phyloP scores from a whole-genome alignment of 2,888 invertebrate genomes.

The Calameuta idolon region DNA sequence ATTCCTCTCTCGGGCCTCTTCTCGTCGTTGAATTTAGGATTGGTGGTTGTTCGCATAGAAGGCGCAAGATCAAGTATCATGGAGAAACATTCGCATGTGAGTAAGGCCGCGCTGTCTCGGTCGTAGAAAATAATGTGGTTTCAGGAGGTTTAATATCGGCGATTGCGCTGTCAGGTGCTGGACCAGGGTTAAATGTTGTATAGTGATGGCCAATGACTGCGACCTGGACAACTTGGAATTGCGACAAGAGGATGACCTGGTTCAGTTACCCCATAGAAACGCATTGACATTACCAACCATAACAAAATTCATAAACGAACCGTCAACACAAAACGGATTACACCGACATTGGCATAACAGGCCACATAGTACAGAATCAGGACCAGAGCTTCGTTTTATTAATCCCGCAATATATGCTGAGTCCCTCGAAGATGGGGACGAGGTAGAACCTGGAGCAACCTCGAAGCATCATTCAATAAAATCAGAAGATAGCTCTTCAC shows the following conservation, averaged over 20 bases:
- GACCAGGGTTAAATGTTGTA: conserved; percentile 35
- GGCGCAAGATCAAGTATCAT: conserved; percentile 38
- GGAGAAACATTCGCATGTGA: conserved; percentile 34
- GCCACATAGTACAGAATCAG: conserved; percentile 16
- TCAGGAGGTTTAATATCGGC: conserved; percentile 1
- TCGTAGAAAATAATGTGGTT: conserved; percentile 10
- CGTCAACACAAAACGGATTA: not conserved
- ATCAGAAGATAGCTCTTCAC: conserved; percentile 28
- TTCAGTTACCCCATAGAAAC: conserved; percentile 3
- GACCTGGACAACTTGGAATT: conserved; percentile 44
- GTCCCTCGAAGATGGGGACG: conserved; percentile 65
- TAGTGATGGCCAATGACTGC: conserved; percentile 46
- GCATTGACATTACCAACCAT: not conserved
- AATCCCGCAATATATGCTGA: conserved; percentile 75
- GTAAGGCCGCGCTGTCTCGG: conserved; percentile 14
- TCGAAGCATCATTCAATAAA: conserved; percentile 33
- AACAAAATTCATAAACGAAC: not conserved
- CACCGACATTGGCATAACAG: not conserved
- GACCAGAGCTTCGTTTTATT: conserved; percentile 66
- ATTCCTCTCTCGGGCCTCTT: not conserved
- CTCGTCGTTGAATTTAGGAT: not conserved
- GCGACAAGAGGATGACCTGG: conserved; percentile 26
- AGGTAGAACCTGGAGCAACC: conserved; percentile 41
- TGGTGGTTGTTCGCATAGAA: conserved; percentile 37
- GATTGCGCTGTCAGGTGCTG: conserved; percentile 25